Evolutionary conservation across 2,888 invertebrate genomes (phyloP), one percentile per base, ranked within the genome.

Genomic region (Agrypnus murinus): DNA sequence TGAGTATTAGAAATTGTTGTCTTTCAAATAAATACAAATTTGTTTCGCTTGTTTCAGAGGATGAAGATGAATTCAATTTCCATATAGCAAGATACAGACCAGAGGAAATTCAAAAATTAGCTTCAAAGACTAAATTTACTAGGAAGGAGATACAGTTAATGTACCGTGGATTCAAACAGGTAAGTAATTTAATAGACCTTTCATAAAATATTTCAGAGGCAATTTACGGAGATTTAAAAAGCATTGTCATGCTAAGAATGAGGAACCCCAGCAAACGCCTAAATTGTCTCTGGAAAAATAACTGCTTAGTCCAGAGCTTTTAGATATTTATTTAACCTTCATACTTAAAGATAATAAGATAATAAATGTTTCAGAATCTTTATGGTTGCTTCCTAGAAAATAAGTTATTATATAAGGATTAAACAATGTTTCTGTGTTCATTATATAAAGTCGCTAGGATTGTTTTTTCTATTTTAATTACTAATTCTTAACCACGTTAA

Each of bases 111-210:
- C 90, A 92, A 60, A 91, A 92, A 69, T 88, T 96, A 46, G 93
- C 93, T 50, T 91, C 90, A 76, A 91, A 89, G 78, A 93, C 95
- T 46, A 92, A 93, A 79, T 96, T 96, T 87, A 90, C 92, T 2
- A 87, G 90, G 75, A 92, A 93, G 81, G 96, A 96, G 87, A 94
- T 96, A 79, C 95, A 95, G 82, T 90, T 95, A 75, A 95, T 96
- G 88, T 96, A 96, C 86, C 88, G 95, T 50, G 95, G 96, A 1
- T 96, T 96, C 84, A 96, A 96, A 82, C 95, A 96, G 91, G 94
- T 93, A 74, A 74, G 78, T 78, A 34, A 50, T 25, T 45, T 31
- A 25, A 25, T n/a, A n/a, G n/a, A n/a, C n/a, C n/a, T n/a, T n/a
- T n/a, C n/a, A n/a, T n/a, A n/a, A n/a, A n/a, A n/a, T n/a, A n/a